Evolutionary conservation across 2,113 vertebrate species (phyloP).

Genomic region (Platysternon megacephalum): DNA sequence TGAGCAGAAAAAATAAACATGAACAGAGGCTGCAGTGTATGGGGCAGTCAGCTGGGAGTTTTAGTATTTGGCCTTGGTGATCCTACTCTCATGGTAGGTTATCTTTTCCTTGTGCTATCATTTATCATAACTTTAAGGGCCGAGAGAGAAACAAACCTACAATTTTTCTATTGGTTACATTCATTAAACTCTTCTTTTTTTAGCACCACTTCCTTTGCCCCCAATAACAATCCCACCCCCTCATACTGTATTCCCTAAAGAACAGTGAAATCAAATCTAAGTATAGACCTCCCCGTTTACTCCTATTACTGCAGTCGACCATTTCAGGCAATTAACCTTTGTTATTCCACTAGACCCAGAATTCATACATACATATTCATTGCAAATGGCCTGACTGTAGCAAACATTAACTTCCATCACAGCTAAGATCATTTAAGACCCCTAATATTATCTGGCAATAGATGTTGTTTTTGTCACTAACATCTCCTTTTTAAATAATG

Average conservation of each 20-base stretch:
- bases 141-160: slow-evolving; percentile 81
- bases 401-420: slow-evolving; percentile 64
- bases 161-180: slow-evolving; percentile 83
- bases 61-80: slow-evolving; percentile 97
- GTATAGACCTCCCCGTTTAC: slow-evolving; percentile 78
- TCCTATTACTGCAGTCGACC: slow-evolving; percentile 79
- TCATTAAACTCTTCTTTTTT: slow-evolving; percentile 80
- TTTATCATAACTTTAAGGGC: slow-evolving; percentile 95
- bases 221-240: slow-evolving; percentile 78
- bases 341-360: slow-evolving; percentile 81
- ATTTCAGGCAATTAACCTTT: slow-evolving; percentile 88
- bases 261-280: slow-evolving; percentile 85
- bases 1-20: slow-evolving; percentile 97
- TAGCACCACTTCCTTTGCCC: slow-evolving; percentile 74
- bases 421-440: slow-evolving; percentile 56
- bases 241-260: slow-evolving; percentile 84
- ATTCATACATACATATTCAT: slow-evolving; percentile 63
- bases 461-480: slow-evolving; percentile 56
- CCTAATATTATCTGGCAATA: slow-evolving; percentile 32
- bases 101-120: slow-evolving; percentile 97
- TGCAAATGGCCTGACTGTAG: slow-evolving; percentile 55
- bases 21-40: slow-evolving; percentile 97
- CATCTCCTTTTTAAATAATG: slow-evolving; percentile 77
- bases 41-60: slow-evolving; percentile 97
- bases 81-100: slow-evolving; percentile 95